Base-by-base conservation (phyloP, 2,797 vertebrate genomes). In the Coranthus polyacanthus region DNA sequence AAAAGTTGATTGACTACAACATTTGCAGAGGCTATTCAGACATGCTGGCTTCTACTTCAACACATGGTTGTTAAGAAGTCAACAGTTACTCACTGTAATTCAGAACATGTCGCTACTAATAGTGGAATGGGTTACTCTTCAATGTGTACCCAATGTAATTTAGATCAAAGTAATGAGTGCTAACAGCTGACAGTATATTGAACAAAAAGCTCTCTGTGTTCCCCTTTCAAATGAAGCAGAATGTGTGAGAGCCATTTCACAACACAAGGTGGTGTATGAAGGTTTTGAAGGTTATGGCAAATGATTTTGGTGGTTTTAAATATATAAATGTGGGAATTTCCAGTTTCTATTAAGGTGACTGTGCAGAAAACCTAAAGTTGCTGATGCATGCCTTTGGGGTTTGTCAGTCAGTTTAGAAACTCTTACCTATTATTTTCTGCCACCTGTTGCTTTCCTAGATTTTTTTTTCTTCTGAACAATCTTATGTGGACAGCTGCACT, bases 161-260 rank as follows among this genome's bases (percentile, higher is more conserved):
- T 16, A 60, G 9, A 41, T 62, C 43, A 60, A 65, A 60, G 47
- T 4, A 10, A 2, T 15, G 21, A 22, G 60, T 51, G 41, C 47
- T 55, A 17, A 59, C 54, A 58, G 37, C 56, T 71, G 63, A 61
- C 42, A 37, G 37, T 12, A 18, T 21, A 29, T 6, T 41, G 37
- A 46, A 64, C 24, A 76, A 58, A 55, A 70, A 20, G n/a, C 15
- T 20, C 44, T 39, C n/a, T 21, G 52, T 71, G 60, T 75, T 77
- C 71, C 57, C 71, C 34, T 79, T 84, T 82, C 84, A 68, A 53
- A 44, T 22, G 5, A 61, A 50, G 12, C 5, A 16, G 29, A 32
- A 1, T 57, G 4, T 41, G 24, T 64, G 16, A 60, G 36, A 57
- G 58, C 42, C 29, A 5, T 43, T 13, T 59, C 57, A 42, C 32